phyloP scores from a whole-genome alignment of 2,797 vertebrate genomes.

The Chaetodon trifasciatus region DNA sequence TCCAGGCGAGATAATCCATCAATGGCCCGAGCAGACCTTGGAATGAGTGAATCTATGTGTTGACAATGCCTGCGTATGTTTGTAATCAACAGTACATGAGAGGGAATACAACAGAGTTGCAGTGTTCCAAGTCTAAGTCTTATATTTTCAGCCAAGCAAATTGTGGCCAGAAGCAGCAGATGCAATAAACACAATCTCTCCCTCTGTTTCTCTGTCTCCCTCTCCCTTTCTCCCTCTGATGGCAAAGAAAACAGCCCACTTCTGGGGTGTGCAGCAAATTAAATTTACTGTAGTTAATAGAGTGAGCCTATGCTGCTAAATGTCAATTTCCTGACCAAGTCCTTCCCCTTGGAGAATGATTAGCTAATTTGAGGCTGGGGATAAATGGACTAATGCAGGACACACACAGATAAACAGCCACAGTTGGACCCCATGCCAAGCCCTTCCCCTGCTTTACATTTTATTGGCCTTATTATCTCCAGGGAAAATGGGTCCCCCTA shows the following conservation, averaged over 20 bases:
- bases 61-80: constrained; percentile 79
- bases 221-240: constrained; percentile 69
- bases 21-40: constrained; percentile 72
- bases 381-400: constrained; percentile 88
- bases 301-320: constrained; percentile 89
- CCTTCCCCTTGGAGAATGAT: constrained; percentile 89
- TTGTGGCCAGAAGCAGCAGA: constrained; percentile 82
- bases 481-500: constrained; percentile 86
- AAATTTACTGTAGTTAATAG: constrained; percentile 91
- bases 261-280: constrained; percentile 87
- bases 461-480: constrained; percentile 88
- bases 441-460: constrained; percentile 87
- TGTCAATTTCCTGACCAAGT: constrained; percentile 90
- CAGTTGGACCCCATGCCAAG: constrained; percentile 83
- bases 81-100: constrained; percentile 82
- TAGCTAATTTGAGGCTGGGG: constrained; percentile 85
- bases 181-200: constrained; percentile 80
- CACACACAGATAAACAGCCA: constrained; percentile 83
- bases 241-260: constrained; percentile 81
- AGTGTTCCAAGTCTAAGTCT: constrained; percentile 75
- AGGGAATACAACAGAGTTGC: constrained; percentile 72
- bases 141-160: constrained; percentile 82
- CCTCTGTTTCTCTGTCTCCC: constrained; percentile 37
- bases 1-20: constrained; percentile 76
- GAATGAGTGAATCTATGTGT: constrained; percentile 74